Evolutionary conservation across 2,888 invertebrate species (phyloP), one percentile per base, ranked within the genome.

Genomic region (Stenurella melanura): DNA sequence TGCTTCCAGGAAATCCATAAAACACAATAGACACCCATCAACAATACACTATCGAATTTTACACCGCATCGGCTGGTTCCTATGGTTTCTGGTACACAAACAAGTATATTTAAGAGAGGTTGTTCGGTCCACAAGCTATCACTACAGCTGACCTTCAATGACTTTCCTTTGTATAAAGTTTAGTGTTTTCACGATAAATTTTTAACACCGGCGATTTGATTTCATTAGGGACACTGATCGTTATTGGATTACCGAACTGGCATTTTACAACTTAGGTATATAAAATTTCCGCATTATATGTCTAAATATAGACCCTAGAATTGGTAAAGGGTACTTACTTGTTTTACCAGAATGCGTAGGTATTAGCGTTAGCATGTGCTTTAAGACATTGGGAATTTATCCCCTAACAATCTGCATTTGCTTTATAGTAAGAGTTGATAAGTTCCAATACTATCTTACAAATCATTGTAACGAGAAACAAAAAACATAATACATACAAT

Each of bases 171-270:
- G 42, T 42, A 15, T 42, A 42, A 42, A 42, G 42, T 42, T 15
- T 42, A 42, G 15, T 42, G 42, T 4, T 42, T 15, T 50, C 6
- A 38, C 64, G 42, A 64, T 64, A 64, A 64, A 64, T 64, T 64
- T 42, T 64, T 64, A 64, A 42, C 42, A 64, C 17, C 64, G 42
- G 64, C 21, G 64, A 64, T 42, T 64, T 64, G 42, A 42, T 64
- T 64, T 64, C 64, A 64, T 64, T 42, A 64, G 42, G 17, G 64
- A 21, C 64, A 42, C 21, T 64, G 42, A 64, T 64, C 42, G 64
- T 64, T 64, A 64, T 42, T 64, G 64, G 64, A 64, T 50, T 64
- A 64, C 11, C 42, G 21, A 64, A 64, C 42, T 15, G 64, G 19
- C 64, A 19, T 42, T 64, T 42, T 64, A 64, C 50, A 7, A 15